These are phyloP conservation scores for Pseudomugil gertrudae DNA, from an alignment of 2,797 vertebrate species.

Conservation along the genomic window DNA sequence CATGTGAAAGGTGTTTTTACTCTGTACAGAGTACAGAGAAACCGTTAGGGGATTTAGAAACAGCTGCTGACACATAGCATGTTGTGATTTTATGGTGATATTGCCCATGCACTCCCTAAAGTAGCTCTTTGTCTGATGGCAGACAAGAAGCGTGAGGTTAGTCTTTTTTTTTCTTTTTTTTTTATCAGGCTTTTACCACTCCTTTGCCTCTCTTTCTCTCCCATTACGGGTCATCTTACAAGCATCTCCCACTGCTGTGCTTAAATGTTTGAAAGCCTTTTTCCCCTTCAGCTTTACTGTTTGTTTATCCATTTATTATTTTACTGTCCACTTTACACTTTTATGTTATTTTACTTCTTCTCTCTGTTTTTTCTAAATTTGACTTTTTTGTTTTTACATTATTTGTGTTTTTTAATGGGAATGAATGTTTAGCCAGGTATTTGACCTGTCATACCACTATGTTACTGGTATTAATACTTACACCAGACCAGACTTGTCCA, in stretches of 20 bases:
- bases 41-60: constrained; percentile 15
- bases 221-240: constrained; percentile 71
- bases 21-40: constrained; percentile 19
- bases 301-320: constrained; percentile 78
- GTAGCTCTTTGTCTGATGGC: constrained; percentile 64
- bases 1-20: constrained; percentile 8
- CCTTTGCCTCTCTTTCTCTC: constrained; percentile 47
- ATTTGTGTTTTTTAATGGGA: constrained; percentile 55
- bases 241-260: constrained; percentile 56
- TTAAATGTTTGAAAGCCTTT: constrained; percentile 83
- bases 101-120: constrained; percentile 62
- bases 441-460: constrained; percentile 78
- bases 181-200: constrained; percentile 77
- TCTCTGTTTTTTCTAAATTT: constrained; percentile 37
- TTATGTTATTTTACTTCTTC: constrained; percentile 35
- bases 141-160: constrained; percentile 71
- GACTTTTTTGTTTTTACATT: constrained; percentile 1
- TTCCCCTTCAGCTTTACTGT: constrained; percentile 64
- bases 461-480: constrained; percentile 81
- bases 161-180: no score
- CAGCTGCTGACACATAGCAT: constrained; percentile 30
- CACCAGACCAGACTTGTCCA: constrained; percentile 41
- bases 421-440: constrained; percentile 77
- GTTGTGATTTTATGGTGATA: constrained; percentile 54
- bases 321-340: constrained; percentile 62